Conservation (phyloP, 2,113 vertebrate species). For the Serilophus lunatus region DNA sequence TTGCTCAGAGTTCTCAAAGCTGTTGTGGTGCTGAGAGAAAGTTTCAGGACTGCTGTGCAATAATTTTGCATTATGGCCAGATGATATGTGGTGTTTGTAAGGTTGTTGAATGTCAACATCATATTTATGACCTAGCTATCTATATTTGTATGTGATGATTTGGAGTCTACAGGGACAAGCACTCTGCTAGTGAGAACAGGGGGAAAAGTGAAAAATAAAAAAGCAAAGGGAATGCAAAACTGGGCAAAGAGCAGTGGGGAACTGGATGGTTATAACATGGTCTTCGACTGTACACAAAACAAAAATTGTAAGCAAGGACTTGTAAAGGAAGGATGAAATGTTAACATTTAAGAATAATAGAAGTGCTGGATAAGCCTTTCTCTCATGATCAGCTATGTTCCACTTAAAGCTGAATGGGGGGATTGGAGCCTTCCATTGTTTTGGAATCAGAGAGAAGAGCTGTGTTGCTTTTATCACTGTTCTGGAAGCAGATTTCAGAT, state of each 20-base stretch:
- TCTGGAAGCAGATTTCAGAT: not conserved
- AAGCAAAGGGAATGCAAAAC: not conserved
- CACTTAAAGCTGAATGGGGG: not conserved
- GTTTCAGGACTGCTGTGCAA: not conserved
- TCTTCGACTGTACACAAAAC: not conserved
- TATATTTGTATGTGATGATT: fast-evolving
- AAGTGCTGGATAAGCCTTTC: not conserved
- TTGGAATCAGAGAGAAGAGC: not conserved
- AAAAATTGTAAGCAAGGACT: not conserved
- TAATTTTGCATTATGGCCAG: not conserved
- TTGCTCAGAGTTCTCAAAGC: not conserved
- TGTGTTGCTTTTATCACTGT: not conserved
- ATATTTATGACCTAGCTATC: not conserved
- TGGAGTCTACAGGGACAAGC: not conserved
- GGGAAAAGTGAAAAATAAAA: not conserved
- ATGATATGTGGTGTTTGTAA: not conserved
- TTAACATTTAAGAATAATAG: not conserved
- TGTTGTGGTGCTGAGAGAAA: not conserved
- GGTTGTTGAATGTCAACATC: not conserved
- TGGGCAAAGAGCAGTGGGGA: not conserved
- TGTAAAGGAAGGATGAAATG: not conserved
- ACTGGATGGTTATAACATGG: not conserved
- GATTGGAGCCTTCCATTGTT: not conserved
- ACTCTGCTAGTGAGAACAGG: not conserved
- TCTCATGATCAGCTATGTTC: not conserved